phyloP scores from a whole-genome alignment of 2,888 invertebrate genomes.

The Shargacucullia verbasci region DNA sequence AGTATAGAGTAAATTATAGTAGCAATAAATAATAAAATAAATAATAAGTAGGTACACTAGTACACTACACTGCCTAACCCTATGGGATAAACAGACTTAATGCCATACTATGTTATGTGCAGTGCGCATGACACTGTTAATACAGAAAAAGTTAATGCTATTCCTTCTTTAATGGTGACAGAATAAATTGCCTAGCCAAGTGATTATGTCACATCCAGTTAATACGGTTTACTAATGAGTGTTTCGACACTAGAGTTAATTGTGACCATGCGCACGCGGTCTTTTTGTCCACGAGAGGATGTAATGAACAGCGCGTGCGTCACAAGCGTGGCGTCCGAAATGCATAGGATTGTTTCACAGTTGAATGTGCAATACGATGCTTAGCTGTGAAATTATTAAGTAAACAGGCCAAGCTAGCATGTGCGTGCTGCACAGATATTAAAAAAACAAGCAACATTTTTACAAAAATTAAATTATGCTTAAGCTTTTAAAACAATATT shows the following conservation, averaged over 20 bases:
- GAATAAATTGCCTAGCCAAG: conserved; percentile 1
- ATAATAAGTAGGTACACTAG: too few species aligned
- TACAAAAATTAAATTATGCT: conserved; percentile 35
- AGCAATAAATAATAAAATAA: too few species aligned
- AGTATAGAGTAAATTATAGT: too few species aligned
- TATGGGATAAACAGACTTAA: too few species aligned
- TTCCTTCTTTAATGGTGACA: not conserved
- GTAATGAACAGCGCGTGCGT: conserved; percentile 35
- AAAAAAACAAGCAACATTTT: not conserved
- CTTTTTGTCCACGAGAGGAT: conserved; percentile 40
- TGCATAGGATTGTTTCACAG: not conserved
- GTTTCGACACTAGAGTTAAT: conserved; percentile 44
- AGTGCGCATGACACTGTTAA: too few species aligned
- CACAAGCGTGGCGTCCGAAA: conserved; percentile 11
- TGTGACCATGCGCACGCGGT: conserved; percentile 31
- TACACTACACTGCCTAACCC: too few species aligned
- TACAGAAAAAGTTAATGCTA: not conserved
- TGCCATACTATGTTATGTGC: too few species aligned
- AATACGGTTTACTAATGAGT: conserved; percentile 37
- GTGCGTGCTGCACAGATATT: too few species aligned
- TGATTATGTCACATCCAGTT: conserved; percentile 17
- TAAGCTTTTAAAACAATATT: conserved; percentile 4
- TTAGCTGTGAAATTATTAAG: not conserved
- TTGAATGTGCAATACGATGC: not conserved
- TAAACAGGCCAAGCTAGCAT: not conserved